A percentile compares a stretch with the other conserved stretches of the same genome.
Conservation (phyloP, 2,888 invertebrate genomes). For the Archaeoteleia sp. region DNA sequence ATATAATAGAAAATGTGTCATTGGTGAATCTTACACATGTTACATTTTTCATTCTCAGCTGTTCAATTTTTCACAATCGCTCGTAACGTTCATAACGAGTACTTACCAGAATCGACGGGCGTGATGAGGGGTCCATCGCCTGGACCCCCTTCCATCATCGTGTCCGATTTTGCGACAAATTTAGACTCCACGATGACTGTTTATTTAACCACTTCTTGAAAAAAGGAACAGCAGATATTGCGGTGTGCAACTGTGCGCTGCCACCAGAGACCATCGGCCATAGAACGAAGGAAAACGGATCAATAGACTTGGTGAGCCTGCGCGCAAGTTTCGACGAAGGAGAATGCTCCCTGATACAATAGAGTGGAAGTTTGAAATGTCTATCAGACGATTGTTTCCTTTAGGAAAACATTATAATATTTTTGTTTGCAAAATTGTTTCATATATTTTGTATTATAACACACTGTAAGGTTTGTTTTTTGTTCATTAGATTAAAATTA, state of each 20-base stretch:
- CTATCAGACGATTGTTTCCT: too few species aligned
- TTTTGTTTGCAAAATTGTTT: too few species aligned
- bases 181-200: slow-evolving; percentile 47
- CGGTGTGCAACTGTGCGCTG: slow-evolving; percentile 64
- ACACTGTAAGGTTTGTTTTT: too few species aligned
- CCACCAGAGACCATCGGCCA: slow-evolving; percentile 38
- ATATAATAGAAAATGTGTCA: too few species aligned
- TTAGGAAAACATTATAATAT: too few species aligned
- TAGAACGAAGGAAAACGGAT: slow-evolving; percentile 61
- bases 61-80: slow-evolving; percentile 38
- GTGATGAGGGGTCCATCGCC: slow-evolving; percentile 72
- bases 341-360: slow-evolving; percentile 24
- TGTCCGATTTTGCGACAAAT: slow-evolving; percentile 57
- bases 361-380: too few species aligned
- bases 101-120: slow-evolving; percentile 72
- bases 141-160: slow-evolving; percentile 68
- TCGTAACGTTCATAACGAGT: slow-evolving; percentile 14
- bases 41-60: slow-evolving; percentile 30
- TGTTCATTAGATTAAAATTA: too few species aligned
- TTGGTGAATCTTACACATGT: too few species aligned
- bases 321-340: slow-evolving; percentile 56
- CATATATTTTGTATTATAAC: too few species aligned
- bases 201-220: slow-evolving; percentile 41
- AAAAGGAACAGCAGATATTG: slow-evolving; percentile 57
- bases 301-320: slow-evolving; percentile 69